Evolutionary conservation across 64 coral and sea anemone species (phyloP).

Genomic region (Catalaphyllia jardinei): DNA sequence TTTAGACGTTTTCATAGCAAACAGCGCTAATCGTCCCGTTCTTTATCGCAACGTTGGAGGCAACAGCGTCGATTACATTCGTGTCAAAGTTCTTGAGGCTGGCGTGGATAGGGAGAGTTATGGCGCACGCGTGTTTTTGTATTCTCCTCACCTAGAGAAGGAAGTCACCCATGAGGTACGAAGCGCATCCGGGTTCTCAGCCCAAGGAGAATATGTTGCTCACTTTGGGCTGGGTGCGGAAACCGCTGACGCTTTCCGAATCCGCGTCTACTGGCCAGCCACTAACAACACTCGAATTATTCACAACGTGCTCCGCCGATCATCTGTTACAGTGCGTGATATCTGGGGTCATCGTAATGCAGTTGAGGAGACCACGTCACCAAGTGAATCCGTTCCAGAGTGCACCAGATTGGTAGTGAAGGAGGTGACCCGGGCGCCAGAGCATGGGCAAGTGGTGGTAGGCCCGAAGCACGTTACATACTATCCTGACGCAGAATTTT

Average conservation of each 20-base stretch:
- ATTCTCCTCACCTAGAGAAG: conserved; percentile 64
- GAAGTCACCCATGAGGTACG: conserved; percentile 83
- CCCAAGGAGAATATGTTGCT: conserved; percentile 75
- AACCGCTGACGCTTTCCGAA: conserved; percentile 64
- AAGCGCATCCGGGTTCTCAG: conserved; percentile 70
- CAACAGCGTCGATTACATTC: conserved; percentile 85
- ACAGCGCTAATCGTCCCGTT: conserved; percentile 79
- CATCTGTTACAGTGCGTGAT: conserved; percentile 74
- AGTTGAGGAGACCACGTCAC: conserved; percentile 74
- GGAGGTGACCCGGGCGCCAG: conserved; percentile 67
- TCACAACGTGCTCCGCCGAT: conserved; percentile 75
- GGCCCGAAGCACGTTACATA: conserved; percentile 93
- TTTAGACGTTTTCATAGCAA: conserved; percentile 84
- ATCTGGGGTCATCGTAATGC: conserved; percentile 69
- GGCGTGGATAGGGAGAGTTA: conserved; percentile 74
- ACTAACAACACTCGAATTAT: conserved; percentile 99
- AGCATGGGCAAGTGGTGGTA: conserved; percentile 75
- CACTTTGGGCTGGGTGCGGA: conserved; percentile 88
- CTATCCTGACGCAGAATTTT: conserved; percentile 82
- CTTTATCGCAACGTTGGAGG: conserved; percentile 91
- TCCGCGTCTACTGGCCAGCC: conserved; percentile 94
- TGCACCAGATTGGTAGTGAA: conserved; percentile 80
- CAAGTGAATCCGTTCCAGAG: conserved; percentile 64
- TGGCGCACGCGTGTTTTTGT: conserved; percentile 80
- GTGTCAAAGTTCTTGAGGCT: conserved; percentile 90